Conservation (phyloP, 2,113 vertebrate genomes). For the Mastomys natalensis region DNA sequence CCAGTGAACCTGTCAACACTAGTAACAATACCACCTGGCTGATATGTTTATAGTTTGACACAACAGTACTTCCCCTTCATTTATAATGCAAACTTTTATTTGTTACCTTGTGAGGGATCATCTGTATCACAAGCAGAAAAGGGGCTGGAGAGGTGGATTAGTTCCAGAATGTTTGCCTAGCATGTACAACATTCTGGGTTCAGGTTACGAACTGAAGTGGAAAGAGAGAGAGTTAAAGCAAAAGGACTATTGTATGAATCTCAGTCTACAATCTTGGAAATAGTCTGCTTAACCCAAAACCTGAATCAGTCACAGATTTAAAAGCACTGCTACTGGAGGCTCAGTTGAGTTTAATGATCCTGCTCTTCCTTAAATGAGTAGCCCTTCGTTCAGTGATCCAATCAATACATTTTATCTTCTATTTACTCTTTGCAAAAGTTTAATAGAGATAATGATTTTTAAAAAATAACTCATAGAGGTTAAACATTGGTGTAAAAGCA, state of each 20-base stretch:
- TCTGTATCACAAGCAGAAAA: not conserved
- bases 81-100: not conserved
- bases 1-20: not conserved
- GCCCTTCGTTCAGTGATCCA: not conserved
- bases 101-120: slow-evolving; percentile 36
- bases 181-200: not conserved
- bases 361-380: not conserved
- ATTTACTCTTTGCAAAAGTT: not conserved
- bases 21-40: not conserved
- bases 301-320: not conserved
- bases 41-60: not conserved
- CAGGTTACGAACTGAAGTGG: not conserved
- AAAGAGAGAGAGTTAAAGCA: not conserved
- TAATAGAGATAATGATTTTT: not conserved
- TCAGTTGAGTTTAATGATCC: not conserved
- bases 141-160: not conserved
- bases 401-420: not conserved
- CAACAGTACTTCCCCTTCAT: not conserved
- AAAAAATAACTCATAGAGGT: not conserved
- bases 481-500: slow-evolving; percentile 33
- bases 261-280: not conserved
- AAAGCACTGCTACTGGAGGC: not conserved
- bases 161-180: not conserved
- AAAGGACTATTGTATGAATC: not conserved
- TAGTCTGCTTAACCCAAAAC: not conserved